Conservation (phyloP, 2,888 invertebrate genomes). For the Agrotis segetum region DNA sequence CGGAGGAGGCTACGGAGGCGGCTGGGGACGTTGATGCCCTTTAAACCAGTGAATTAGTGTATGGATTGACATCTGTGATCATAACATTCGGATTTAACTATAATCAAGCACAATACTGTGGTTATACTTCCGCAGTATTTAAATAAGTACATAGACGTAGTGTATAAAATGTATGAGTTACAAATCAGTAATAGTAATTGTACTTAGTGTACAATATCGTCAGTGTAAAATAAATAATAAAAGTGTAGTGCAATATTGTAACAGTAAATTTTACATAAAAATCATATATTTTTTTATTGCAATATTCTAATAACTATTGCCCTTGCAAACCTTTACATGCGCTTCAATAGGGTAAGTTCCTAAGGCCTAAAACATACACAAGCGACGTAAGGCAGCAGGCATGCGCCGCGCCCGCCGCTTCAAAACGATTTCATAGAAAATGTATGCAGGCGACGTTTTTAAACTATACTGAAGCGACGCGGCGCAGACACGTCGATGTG, state of each 20-base stretch:
- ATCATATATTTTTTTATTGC: too few species aligned
- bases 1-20: constrained; percentile 10
- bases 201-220: constrained; percentile 11
- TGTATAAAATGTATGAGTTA: constrained; percentile 5
- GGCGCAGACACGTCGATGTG: too few species aligned
- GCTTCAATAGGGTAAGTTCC: too few species aligned
- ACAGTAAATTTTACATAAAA: neutral
- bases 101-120: constrained; percentile 10
- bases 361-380: too few species aligned
- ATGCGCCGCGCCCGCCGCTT: too few species aligned
- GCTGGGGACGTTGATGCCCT: constrained; percentile 17
- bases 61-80: constrained; percentile 26
- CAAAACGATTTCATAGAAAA: too few species aligned
- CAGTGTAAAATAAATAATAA: constrained; percentile 1
- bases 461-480: too few species aligned
- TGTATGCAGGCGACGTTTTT: too few species aligned
- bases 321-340: too few species aligned
- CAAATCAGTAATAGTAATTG: constrained; percentile 3
- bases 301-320: too few species aligned
- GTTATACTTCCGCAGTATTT: constrained; percentile 24
- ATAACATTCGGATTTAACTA: constrained; percentile 19
- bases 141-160: neutral
- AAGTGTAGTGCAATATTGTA: constrained; percentile 1
- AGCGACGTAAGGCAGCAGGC: too few species aligned
- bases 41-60: constrained; percentile 21